Evolutionary conservation across 2,113 vertebrate species (phyloP).

Genomic region (Hylia prasina): DNA sequence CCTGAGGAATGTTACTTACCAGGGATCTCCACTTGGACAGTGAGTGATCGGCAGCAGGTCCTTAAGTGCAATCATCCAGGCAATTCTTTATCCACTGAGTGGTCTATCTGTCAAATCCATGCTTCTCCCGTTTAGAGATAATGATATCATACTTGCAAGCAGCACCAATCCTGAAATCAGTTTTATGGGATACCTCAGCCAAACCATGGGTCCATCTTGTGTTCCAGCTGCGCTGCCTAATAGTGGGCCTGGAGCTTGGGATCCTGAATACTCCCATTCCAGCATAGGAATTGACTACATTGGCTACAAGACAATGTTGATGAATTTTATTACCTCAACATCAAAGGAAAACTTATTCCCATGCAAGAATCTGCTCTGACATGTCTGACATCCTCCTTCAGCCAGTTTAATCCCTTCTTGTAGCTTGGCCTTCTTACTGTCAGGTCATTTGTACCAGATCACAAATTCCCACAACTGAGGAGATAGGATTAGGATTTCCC

Average conservation of each 20-base stretch:
- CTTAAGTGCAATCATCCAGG: background rate
- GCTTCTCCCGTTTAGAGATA: background rate
- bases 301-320: background rate
- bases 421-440: background rate
- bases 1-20: background rate
- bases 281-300: background rate
- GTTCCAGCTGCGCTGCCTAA: background rate
- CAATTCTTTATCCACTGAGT: background rate
- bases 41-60: background rate
- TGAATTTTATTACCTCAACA: background rate
- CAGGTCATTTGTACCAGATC: background rate
- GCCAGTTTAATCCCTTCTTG: background rate
- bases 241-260: rapidly evolving
- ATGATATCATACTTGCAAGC: background rate
- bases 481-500: background rate
- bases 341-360: background rate
- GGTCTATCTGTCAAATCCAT: background rate
- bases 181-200: background rate
- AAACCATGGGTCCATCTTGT: rapidly evolving
- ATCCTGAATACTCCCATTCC: rapidly evolving
- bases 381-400: background rate
- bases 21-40: background rate
- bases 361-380: background rate
- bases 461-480: background rate
- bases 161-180: background rate